Conservation (phyloP, 2,113 vertebrate genomes). For the Eclectus roratus region DNA sequence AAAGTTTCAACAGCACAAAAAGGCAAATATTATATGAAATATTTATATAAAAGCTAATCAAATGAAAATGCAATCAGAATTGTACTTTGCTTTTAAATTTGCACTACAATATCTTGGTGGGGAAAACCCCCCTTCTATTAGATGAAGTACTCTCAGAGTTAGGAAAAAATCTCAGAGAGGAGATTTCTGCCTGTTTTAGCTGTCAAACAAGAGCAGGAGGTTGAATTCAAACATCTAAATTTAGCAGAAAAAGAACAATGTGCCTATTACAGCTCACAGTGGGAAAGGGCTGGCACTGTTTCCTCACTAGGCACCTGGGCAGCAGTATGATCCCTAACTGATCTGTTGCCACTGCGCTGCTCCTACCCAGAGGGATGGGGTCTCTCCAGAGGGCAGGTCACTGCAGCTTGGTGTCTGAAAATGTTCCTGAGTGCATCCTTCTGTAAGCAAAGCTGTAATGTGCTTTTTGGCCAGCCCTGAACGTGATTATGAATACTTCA, state of each 20-base stretch:
- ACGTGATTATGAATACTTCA: constrained; percentile 49
- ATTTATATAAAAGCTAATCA: not conserved
- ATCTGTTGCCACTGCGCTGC: not conserved
- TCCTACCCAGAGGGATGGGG: not conserved
- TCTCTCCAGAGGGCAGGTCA: not conserved
- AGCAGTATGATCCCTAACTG: not conserved
- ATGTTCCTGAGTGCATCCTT: not conserved
- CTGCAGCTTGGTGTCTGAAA: not conserved
- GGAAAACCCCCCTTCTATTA: not conserved
- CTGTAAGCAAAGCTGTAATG: not conserved
- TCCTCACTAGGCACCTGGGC: not conserved
- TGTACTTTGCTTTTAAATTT: not conserved
- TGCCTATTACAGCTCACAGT: fast-evolving
- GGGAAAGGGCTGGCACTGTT: not conserved
- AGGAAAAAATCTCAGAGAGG: not conserved
- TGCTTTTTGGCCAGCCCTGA: not conserved
- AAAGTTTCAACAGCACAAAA: not conserved
- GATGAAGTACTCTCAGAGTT: not conserved
- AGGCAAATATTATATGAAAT: not conserved
- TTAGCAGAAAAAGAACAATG: not conserved
- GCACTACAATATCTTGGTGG: not conserved
- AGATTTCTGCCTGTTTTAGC: not conserved
- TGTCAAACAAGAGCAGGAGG: not conserved
- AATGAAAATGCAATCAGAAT: not conserved
- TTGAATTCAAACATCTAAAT: not conserved